Evolutionary conservation across 2,113 vertebrate species (phyloP).

Genomic region (Hippocampus mohnikei): DNA sequence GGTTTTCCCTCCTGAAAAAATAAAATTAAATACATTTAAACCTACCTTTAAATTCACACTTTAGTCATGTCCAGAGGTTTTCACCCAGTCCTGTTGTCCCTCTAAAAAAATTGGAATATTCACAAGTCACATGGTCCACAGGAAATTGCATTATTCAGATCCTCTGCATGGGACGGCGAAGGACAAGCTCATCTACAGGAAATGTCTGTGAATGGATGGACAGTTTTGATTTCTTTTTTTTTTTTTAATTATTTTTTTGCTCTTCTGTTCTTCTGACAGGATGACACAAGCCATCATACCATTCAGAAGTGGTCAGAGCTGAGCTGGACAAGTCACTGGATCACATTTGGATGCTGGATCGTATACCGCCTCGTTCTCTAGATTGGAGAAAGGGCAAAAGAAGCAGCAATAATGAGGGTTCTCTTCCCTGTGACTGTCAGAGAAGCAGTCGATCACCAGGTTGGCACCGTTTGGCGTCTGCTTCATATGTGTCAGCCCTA

Average conservation of each 20-base stretch:
- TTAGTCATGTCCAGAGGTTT: too few species aligned
- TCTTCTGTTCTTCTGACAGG: slow-evolving; percentile 56
- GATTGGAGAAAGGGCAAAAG: slow-evolving; percentile 8
- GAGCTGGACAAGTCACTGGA: slow-evolving; percentile 89
- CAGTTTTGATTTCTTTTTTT: background rate
- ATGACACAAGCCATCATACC: slow-evolving; percentile 81
- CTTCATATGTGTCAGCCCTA: slow-evolving; percentile 11
- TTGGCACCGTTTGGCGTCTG: background rate
- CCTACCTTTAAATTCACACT: too few species aligned
- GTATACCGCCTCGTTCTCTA: slow-evolving; percentile 81
- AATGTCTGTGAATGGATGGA: too few species aligned
- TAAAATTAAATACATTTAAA: too few species aligned
- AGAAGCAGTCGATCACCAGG: background rate
- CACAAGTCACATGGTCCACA: too few species aligned
- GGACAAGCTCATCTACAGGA: too few species aligned
- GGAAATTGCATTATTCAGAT: too few species aligned
- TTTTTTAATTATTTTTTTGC: too few species aligned
- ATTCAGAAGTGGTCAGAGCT: slow-evolving; percentile 89
- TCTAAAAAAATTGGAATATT: too few species aligned
- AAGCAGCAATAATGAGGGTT: slow-evolving; percentile 54
- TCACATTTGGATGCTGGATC: slow-evolving; percentile 86
- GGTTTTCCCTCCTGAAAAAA: too few species aligned
- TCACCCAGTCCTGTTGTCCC: too few species aligned
- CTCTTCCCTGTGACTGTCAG: slow-evolving; percentile 61
- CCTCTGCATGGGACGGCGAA: too few species aligned